Conservation (phyloP, 2,113 vertebrate genomes). For the Daubentonia madagascariensis region DNA sequence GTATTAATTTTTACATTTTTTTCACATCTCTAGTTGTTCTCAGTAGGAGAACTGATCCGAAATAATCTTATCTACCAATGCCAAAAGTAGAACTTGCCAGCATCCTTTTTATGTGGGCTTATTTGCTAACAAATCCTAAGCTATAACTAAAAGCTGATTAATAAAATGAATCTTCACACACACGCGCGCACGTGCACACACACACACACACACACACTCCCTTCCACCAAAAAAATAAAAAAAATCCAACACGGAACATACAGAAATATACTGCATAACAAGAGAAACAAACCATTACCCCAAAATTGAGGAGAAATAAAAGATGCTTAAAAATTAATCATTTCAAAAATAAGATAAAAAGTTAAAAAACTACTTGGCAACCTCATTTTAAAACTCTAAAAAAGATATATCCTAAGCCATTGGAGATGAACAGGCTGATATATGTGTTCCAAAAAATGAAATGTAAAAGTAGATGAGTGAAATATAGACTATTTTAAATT, state of each 20-base stretch:
- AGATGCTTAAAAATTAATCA: conserved; percentile 15
- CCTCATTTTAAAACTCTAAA: conserved; percentile 28
- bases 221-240: background rate
- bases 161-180: conserved; percentile 19
- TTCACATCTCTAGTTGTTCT: background rate
- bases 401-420: background rate
- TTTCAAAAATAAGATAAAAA: conserved; percentile 38
- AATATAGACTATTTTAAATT: background rate
- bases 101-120: background rate
- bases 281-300: background rate
- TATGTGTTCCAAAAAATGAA: background rate
- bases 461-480: background rate
- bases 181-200: background rate
- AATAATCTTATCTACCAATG: background rate
- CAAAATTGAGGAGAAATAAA: background rate
- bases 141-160: conserved; percentile 39
- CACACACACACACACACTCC: background rate
- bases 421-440: background rate
- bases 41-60: background rate
- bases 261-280: background rate
- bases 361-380: background rate
- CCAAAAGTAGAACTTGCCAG: background rate
- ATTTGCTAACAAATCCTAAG: conserved; percentile 43
- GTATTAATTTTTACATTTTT: background rate
- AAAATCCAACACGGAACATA: background rate